These are phyloP conservation scores for Myodes glareolus DNA, from an alignment of 2,113 vertebrate genomes.

Conservation along the genomic window DNA sequence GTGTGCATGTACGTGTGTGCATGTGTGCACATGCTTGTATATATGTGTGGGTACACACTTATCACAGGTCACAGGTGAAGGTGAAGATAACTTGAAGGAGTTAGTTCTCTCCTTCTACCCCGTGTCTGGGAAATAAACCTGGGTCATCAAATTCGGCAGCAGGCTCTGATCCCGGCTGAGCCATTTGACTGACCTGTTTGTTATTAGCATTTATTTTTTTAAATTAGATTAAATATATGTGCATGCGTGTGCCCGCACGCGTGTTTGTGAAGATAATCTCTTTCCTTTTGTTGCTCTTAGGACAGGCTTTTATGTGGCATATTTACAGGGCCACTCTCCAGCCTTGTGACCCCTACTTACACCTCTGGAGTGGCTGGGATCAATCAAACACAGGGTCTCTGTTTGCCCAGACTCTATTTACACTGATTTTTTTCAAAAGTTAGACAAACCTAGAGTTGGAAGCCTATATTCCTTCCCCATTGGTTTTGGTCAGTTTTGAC, in stretches of 20 bases:
- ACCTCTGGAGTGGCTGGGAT: not conserved
- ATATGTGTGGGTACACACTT: not conserved
- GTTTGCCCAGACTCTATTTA: not conserved
- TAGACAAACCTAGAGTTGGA: not conserved
- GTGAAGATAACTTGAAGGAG: not conserved
- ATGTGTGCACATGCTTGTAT: not conserved
- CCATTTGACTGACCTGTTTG: not conserved
- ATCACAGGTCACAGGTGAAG: not conserved
- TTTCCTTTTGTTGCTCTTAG: not conserved
- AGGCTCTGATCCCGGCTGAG: not conserved
- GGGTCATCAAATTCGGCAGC: not conserved
- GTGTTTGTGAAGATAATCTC: not conserved
- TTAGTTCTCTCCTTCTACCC: not conserved
- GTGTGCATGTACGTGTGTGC: not conserved
- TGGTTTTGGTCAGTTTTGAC: not conserved
- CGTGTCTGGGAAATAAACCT: not conserved
- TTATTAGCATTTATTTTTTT: not conserved
- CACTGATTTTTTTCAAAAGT: slow-evolving; percentile 23
- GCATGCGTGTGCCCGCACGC: not conserved
- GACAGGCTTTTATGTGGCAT: not conserved
- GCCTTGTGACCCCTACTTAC: not conserved
- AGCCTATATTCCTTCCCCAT: not conserved
- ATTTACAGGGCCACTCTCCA: not conserved
- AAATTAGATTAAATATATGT: not conserved
- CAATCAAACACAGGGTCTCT: not conserved